A percentile compares a stretch with the other conserved stretches of the same genome.
phyloP scores from a whole-genome alignment of 2,113 vertebrate species.

The Heterotis niloticus region DNA sequence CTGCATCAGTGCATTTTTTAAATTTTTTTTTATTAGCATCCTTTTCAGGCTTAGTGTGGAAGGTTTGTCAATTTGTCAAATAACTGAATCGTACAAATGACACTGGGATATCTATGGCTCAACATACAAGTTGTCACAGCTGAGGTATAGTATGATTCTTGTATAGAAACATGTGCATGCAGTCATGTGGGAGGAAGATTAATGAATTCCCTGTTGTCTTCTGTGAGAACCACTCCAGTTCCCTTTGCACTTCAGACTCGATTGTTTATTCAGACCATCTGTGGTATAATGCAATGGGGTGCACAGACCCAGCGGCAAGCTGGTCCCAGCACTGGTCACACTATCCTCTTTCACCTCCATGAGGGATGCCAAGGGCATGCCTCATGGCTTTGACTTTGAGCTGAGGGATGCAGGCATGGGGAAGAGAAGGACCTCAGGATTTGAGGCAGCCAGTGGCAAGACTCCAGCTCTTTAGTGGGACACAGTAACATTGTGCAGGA shows the following conservation, averaged over 20 bases:
- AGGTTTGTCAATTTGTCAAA: too few species aligned
- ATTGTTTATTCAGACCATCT: slow-evolving; percentile 5
- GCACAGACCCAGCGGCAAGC: not conserved
- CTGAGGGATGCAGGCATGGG: slow-evolving; percentile 17
- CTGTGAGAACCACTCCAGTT: not conserved
- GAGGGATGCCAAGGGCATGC: slow-evolving; percentile 19
- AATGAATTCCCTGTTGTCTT: not conserved
- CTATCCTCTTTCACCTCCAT: not conserved
- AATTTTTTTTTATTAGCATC: too few species aligned
- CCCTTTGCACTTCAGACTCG: not conserved
- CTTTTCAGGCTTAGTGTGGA: too few species aligned
- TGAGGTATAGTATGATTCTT: not conserved
- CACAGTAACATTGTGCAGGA: slow-evolving; percentile 11
- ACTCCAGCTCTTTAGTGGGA: slow-evolving; percentile 34
- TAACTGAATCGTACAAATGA: too few species aligned
- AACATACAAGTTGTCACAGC: not conserved
- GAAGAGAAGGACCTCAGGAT: slow-evolving; percentile 4
- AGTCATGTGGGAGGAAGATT: not conserved
- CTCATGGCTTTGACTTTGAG: slow-evolving; percentile 38
- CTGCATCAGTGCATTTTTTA: too few species aligned
- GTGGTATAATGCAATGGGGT: not conserved
- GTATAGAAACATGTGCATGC: not conserved
- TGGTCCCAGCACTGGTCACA: not conserved
- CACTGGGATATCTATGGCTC: too few species aligned
- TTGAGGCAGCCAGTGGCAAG: slow-evolving; percentile 25